Base-by-base conservation (phyloP, 2,113 vertebrate genomes). In the Mixornis gularis region DNA sequence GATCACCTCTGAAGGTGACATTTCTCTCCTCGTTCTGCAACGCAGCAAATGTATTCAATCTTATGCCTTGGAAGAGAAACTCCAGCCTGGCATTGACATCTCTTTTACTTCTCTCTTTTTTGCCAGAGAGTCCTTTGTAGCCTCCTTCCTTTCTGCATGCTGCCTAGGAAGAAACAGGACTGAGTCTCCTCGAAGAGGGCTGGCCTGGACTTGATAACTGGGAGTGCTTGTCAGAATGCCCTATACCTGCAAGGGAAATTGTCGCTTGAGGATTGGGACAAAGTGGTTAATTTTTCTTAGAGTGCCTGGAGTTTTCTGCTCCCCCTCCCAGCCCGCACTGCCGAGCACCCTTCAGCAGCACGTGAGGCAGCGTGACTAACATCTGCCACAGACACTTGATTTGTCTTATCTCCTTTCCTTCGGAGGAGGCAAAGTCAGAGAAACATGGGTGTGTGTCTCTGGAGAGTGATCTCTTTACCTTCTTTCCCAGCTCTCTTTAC, bases 1-100 rank as follows among this genome's bases (percentile, higher is more conserved):
- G 53, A 92, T 96, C 92, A 96, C 87, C 92, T 93, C 93, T 96
- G 96, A 96, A 94, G 95, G 95, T 97, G 95, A 96, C 96, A 94
- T 93, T 95, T 78, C 87, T 71, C 69, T 71, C 49, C 16, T 76
- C 27, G 3, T 80, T 94, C 87, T 90, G 92, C 87, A 82, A 64
- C 59, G 3, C 55, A 5, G 91, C 82, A 91, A 87, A 76, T 74
- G 8, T 69, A 52, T 92, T 87, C 72, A 71, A 0, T 83, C 58
- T 59, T 68, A 27, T 4, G n/a, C 71, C 15, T 83, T 56, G 80
- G 74, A 70, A 80, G 48, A 66, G 71, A 30, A 77, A 5, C 59
- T 82, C 43, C 18, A 58, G 17, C 44, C 58, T 92, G 86, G 65
- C 59, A 44, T 62, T 52, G 55, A 30, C 4, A 3, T n/a, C 53